A percentile compares a stretch with the other conserved stretches of the same genome.
phyloP scores from a whole-genome alignment of 2,888 invertebrate genomes.

The Allolobophora icterica region DNA sequence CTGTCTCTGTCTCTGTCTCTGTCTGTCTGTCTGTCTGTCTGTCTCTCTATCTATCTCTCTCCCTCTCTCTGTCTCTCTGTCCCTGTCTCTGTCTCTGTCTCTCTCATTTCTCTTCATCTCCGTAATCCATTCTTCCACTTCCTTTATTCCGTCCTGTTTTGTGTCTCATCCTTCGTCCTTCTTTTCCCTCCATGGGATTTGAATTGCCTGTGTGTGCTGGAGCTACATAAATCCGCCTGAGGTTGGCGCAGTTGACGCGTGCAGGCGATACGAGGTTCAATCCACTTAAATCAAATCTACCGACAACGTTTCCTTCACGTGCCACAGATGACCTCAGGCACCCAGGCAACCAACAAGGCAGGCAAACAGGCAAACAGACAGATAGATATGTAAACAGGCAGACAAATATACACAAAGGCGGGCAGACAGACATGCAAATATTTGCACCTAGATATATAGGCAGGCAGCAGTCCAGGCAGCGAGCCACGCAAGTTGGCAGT shows the following conservation, averaged over 20 bases:
- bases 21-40: neutral
- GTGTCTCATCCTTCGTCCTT: neutral
- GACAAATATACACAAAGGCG: too few species aligned
- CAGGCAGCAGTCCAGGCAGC: too few species aligned
- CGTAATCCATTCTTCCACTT: neutral
- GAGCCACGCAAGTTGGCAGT: neutral
- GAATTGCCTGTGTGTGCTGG: neutral
- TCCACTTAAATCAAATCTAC: neutral
- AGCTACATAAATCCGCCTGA: neutral
- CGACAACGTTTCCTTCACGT: neutral
- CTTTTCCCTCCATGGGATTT: too few species aligned
- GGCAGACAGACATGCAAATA: too few species aligned
- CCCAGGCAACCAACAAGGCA: neutral
- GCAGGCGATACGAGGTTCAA: neutral
- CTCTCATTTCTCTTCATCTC: neutral
- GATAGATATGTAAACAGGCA: too few species aligned
- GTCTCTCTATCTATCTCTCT: too few species aligned
- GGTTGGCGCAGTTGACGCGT: neutral
- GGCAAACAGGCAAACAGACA: neutral
- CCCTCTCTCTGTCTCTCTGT: too few species aligned
- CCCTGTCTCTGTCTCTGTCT: too few species aligned
- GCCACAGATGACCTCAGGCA: neutral
- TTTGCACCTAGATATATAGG: too few species aligned
- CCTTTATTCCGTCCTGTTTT: neutral
- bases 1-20: slow-evolving; percentile 32